Base-by-base conservation (phyloP, 2,113 vertebrate genomes). In the Sialia sialis region DNA sequence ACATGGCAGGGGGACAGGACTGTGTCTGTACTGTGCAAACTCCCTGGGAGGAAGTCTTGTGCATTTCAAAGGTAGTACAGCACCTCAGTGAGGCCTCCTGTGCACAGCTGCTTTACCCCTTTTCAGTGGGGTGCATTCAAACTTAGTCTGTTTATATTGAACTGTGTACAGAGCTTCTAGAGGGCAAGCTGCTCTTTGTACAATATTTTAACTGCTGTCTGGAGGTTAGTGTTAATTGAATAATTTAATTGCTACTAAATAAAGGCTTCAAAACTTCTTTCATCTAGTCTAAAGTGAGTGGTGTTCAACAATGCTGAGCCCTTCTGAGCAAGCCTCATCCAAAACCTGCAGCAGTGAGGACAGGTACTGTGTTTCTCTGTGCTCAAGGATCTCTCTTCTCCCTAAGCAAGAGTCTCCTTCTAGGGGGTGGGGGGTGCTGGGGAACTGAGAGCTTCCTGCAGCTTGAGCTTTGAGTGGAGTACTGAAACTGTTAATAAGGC, bases 221-320 rank as follows among this genome's bases (percentile, higher is more conserved):
- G 96, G 77, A 98, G 95, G 82, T 94, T 98, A 97, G 94, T 96
- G 97, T 96, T 93, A 96, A 97, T 90, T 70, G 83, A 97, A 92
- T 97, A 97, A 97, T 96, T 96, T 97, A 97, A 96, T 94, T 97
- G 95, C 98, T 98, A 96, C 95, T 98, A 97, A 98, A 98, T 98
- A 98, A 98, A 98, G 94, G 93, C 97, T 98, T 98, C 96, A 92
- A 94, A 97, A 85, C 51, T 90, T 96, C 94, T 96, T 83, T 67
- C 82, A 69, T 27, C 17, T 36, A 32, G 83, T 89, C 46, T 88
- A 16, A 55, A 89, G 77, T 25, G 82, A 86, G 39, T 92, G 84
- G 43, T 92, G 72, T 62, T 58, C 3, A 38, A 54, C 46, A 70
- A 55, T 0, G 2, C 49, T 73, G 68, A 34, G 26, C 26, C 25